Percentiles rank a stretch among this genome's conserved stretches.
These are phyloP conservation scores for Drosophila formosana DNA, from an alignment of 2,888 invertebrate genomes.

Conservation along the genomic window DNA sequence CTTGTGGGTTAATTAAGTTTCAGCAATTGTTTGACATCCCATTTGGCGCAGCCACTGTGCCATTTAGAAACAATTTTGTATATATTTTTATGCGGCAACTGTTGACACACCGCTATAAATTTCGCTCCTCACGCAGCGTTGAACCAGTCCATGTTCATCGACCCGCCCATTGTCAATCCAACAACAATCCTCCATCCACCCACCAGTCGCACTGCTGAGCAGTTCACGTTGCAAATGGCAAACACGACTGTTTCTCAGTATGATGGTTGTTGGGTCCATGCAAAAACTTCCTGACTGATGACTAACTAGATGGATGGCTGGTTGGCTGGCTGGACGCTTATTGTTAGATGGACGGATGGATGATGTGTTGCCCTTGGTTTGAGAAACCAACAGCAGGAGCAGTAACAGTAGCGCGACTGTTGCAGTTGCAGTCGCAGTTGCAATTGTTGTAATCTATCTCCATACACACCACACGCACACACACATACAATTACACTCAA, in stretches of 20 bases:
- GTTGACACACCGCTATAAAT: constrained; percentile 77
- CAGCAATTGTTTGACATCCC: constrained; percentile 4
- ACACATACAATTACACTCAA: constrained; percentile 3
- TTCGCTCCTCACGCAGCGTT: constrained; percentile 45
- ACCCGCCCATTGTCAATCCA: too few species aligned
- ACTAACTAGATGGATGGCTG: constrained; percentile 62
- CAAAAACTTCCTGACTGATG: constrained; percentile 68
- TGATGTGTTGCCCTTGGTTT: constrained; percentile 66
- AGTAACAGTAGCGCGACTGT: constrained; percentile 24
- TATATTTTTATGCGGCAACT: constrained; percentile 74
- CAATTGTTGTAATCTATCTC: constrained; percentile 76
- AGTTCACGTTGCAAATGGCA: constrained; percentile 29
- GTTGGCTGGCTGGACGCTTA: constrained; percentile 63
- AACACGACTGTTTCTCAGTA: constrained; percentile 41
- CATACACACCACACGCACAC: constrained; percentile 39
- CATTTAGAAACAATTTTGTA: constrained; percentile 79
- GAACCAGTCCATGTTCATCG: constrained; percentile 27
- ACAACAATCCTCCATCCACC: background rate
- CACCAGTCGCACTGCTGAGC: background rate
- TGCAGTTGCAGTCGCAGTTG: constrained; percentile 57
- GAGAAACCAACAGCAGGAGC: constrained; percentile 15
- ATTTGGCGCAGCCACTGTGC: constrained; percentile 18
- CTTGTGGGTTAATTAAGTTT: constrained; percentile 21
- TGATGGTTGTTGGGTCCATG: constrained; percentile 36
- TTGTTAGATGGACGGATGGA: constrained; percentile 78